Base-by-base conservation (phyloP, 2,113 vertebrate species). In the Esox niger region DNA sequence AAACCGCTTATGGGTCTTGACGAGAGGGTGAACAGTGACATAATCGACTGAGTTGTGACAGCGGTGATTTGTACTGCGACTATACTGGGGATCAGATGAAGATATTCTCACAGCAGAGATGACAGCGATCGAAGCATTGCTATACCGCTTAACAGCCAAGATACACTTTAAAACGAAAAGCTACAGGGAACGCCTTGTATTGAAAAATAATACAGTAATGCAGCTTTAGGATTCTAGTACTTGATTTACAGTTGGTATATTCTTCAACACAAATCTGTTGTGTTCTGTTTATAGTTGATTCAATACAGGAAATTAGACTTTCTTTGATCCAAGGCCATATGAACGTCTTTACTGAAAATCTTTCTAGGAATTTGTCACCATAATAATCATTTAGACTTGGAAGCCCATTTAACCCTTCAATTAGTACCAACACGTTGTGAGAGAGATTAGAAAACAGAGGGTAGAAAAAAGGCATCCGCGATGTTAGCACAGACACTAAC, bases 401-500 rank as follows among this genome's bases (percentile, higher is more conserved):
- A 35, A 35, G 30, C n/a, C 4, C n/a, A n/a, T n/a, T 35, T 33
- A 13, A 61, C 8, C 58, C 11, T 20, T 57, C 55, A 35, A 35
- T 61, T 21, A 61, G 59, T 17, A 17, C 25, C 17, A 15, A 15
- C 35, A 10, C 66, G 54, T 32, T 70, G n/a, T n/a, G 58, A 31
- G 1, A 26, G 56, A 74, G 68, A 74, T 75, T 26, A 33, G 75
- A 61, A 63, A 73, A 64, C 64, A 33, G 75, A 79, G 79, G 33
- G 75, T 78, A 78, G 82, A 75, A 69, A 85, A 17, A 15, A 43
- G 15, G 80, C 82, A 78, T 78, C 76, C 70, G 72, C 72, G 17
- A 69, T 47, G 68, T 75, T 83, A 82, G 67, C 61, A 6, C 9
- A 17, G 71, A 60, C 62, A 47, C 67, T 78, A 83, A 77, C 74